Percentiles rank a stretch among this genome's conserved stretches.
Conservation (phyloP, 2,113 vertebrate species). For the Carettochelys insculpta region DNA sequence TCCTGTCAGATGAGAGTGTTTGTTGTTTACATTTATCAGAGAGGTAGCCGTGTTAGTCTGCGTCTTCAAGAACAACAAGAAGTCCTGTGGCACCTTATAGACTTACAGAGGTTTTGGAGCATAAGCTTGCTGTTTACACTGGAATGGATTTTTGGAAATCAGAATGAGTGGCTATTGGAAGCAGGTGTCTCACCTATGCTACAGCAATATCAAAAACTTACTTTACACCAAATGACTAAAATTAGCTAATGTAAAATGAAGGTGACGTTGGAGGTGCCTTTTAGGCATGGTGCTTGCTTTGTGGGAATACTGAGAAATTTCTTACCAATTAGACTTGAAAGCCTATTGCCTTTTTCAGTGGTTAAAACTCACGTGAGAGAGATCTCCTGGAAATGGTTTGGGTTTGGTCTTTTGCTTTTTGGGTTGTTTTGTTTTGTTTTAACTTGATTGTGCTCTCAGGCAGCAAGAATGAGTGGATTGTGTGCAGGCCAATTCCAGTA, state of each 20-base stretch:
- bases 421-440: too few species aligned
- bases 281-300: too few species aligned
- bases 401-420: too few species aligned
- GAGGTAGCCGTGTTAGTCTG: too few species aligned
- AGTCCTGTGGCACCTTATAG: too few species aligned
- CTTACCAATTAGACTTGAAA: not conserved
- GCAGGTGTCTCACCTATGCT: not conserved
- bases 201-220: fast-evolving
- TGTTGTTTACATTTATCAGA: not conserved
- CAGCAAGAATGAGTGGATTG: not conserved
- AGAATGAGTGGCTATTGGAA: not conserved
- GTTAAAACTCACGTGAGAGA: not conserved
- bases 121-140: too few species aligned
- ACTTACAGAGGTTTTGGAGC: too few species aligned
- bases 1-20: not conserved
- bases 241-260: not conserved
- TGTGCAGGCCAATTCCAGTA: not conserved
- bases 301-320: too few species aligned
- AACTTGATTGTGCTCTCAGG: not conserved
- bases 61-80: too few species aligned
- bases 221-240: not conserved
- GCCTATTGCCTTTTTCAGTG: fast-evolving
- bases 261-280: not conserved
- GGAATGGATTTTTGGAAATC: not conserved
- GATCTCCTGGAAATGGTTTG: not conserved